These are phyloP conservation scores for Phyllostomus hastatus DNA, from an alignment of 2,113 vertebrate genomes.

Conservation along the genomic window DNA sequence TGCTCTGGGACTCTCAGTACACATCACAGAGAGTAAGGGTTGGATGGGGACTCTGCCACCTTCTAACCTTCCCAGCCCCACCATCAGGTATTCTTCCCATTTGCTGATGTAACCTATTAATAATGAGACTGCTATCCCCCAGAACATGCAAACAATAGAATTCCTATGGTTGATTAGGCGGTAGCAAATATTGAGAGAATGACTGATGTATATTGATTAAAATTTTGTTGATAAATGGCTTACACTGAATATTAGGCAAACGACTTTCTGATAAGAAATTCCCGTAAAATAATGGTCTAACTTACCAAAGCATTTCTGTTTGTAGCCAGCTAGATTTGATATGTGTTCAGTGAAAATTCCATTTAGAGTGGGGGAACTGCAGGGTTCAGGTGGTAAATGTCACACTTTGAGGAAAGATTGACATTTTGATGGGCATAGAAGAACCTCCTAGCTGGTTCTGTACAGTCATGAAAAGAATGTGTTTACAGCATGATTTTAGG, in stretches of 20 bases:
- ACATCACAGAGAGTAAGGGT: background rate
- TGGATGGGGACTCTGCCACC: background rate
- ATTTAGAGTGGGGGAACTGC: background rate
- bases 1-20: background rate
- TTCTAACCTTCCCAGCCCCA: background rate
- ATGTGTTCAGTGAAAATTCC: background rate
- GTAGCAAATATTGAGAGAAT: background rate
- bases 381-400: background rate
- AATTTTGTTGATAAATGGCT: conserved; percentile 1
- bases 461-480: background rate
- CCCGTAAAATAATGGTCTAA: background rate
- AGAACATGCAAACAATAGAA: background rate
- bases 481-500: background rate
- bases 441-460: background rate
- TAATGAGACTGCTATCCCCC: background rate
- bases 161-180: background rate
- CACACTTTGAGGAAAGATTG: background rate
- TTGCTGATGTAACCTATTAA: background rate
- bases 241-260: background rate
- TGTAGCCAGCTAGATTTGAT: background rate
- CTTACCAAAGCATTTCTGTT: background rate
- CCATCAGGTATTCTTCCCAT: background rate
- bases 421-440: background rate
- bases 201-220: background rate
- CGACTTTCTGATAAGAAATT: background rate